Conservation (phyloP, 2,113 vertebrate genomes). For the Puntigrus tetrazona region DNA sequence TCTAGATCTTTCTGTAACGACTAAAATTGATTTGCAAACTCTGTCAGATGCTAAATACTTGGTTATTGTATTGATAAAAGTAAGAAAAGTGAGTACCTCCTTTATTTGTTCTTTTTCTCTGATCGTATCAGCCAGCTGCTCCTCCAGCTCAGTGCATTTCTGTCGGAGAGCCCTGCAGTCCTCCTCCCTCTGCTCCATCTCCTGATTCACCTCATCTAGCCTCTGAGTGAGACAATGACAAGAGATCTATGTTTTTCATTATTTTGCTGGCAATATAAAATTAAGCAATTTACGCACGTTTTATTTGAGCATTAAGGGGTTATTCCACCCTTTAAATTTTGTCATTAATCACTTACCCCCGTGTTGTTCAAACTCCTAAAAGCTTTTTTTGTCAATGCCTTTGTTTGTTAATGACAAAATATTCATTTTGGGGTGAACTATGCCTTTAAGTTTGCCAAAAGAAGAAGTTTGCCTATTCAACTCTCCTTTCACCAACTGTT, state of each 20-base stretch:
- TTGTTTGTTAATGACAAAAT: no score
- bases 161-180: constrained; percentile 63
- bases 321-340: no score
- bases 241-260: background rate
- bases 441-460: background rate
- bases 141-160: constrained; percentile 67
- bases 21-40: constrained; percentile 15
- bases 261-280: background rate
- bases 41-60: background rate
- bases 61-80: background rate
- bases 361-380: no score
- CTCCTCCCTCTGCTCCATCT: constrained; percentile 68
- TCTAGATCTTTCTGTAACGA: constrained; percentile 57
- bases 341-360: no score
- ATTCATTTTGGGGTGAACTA: no score
- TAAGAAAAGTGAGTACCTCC: constrained; percentile 36
- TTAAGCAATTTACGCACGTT: background rate
- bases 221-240: constrained; percentile 58
- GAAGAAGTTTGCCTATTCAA: background rate
- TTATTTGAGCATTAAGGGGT: background rate
- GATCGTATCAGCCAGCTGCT: constrained; percentile 55
- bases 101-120: constrained; percentile 61
- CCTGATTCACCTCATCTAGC: constrained; percentile 71
- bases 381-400: no score
- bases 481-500: no score